Base-by-base conservation (phyloP, 2,113 vertebrate genomes). In the Nanger granti region DNA sequence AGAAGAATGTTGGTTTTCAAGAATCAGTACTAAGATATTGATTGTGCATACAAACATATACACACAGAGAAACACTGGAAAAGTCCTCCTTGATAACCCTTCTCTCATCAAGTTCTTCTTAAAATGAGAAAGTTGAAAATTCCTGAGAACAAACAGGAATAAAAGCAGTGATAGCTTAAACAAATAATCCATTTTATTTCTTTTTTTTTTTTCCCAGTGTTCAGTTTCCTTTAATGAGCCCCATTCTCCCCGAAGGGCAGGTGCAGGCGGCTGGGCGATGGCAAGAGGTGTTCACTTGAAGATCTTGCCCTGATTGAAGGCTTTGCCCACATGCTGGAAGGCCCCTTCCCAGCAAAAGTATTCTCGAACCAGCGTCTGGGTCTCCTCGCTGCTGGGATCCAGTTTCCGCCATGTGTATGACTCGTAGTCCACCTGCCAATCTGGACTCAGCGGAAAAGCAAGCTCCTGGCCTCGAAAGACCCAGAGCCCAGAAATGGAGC, bases 371-470 rank as follows among this genome's bases (percentile, higher is more conserved):
- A 99, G 98, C 24, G 99, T 99, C 98, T 99, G 99, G 98, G 99
- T 99, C 96, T 99, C 99, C 55, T 99, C 99, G 0, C 99, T 99
- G 92, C 99, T 95, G 2, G 99, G 98, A 93, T 99, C 99, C 98
- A 99, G 98, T 98, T 99, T 99, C 96, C 99, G 98, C 99, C 99
- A 99, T 9, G 98, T 98, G 18, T 99, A 99, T 0, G 99, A 99
- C 97, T 99, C 99, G 0, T 99, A 99, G 97, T 99, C 99, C 52
- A 99, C 99, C 98, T 99, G 99, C 99, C 99, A 99, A 98, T 99
- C 99, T 0, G 98, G 95, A 89, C 97, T 99, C 92, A 99, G 99
- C 97, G 98, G 96, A 97, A 99, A 99, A 59, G 99, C 99, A 69
- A 99, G 98, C 0, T 99, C 99, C 79, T 99, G 99, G 88, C 99